Evolutionary conservation across 2,888 invertebrate genomes (phyloP).

Genomic region (Cremastinae sp.): DNA sequence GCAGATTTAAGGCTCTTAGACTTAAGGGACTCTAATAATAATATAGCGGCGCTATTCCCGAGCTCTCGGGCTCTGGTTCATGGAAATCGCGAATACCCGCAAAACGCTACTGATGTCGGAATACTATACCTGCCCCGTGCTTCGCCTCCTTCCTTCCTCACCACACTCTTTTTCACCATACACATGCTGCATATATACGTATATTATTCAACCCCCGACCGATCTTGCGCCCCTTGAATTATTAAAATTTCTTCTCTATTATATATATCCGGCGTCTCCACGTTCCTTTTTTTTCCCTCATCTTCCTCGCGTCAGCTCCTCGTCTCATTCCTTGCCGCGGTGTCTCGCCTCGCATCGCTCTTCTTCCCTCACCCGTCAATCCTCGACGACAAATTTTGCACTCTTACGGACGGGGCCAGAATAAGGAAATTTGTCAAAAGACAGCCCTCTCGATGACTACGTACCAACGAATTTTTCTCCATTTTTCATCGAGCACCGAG

Average conservation of each 20-base stretch:
- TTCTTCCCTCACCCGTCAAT: conserved; percentile 38
- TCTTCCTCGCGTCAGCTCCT: too few species aligned
- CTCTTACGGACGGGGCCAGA: not conserved
- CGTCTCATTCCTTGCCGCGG: conserved; percentile 51
- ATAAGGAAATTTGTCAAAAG: conserved; percentile 10
- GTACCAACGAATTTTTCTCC: too few species aligned
- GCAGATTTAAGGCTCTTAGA: conserved; percentile 81
- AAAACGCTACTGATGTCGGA: conserved; percentile 59
- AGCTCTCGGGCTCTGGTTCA: conserved; percentile 67
- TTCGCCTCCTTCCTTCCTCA: conserved; percentile 32
- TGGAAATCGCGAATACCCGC: conserved; percentile 74
- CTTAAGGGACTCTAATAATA: conserved; percentile 81
- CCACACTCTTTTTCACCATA: conserved; percentile 1
- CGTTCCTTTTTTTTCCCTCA: too few species aligned
- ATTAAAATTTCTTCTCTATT: conserved; percentile 56
- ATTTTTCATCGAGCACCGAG: too few species aligned
- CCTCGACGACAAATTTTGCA: conserved; percentile 58
- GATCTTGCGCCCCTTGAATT: conserved; percentile 50
- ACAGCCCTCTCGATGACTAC: too few species aligned
- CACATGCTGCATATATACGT: conserved; percentile 3
- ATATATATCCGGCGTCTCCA: too few species aligned
- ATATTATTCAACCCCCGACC: conserved; percentile 15
- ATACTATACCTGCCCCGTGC: conserved; percentile 52
- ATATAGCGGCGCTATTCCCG: conserved; percentile 79
- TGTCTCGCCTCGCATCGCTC: conserved; percentile 8